phyloP scores from a whole-genome alignment of 2,113 vertebrate genomes.

The Tupaia chinensis region DNA sequence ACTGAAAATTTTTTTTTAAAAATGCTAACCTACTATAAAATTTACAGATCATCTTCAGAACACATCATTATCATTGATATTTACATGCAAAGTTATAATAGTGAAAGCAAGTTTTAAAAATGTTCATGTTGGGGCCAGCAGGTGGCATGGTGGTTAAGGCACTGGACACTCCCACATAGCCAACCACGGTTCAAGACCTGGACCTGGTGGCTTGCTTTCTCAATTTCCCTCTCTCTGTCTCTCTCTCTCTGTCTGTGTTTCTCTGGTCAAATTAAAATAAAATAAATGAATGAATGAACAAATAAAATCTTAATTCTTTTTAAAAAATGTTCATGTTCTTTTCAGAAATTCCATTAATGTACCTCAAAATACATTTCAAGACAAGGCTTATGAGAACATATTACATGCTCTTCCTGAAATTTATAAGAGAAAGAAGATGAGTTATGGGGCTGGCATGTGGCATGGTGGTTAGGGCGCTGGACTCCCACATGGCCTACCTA shows the following conservation, averaged over 20 bases:
- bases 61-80: not conserved
- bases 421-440: not conserved
- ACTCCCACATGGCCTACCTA: too few species aligned
- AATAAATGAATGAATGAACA: too few species aligned
- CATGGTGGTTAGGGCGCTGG: too few species aligned
- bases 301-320: not conserved
- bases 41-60: conserved; percentile 28
- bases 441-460: not conserved
- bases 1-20: too few species aligned
- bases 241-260: too few species aligned
- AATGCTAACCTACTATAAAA: conserved; percentile 20
- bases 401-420: conserved; percentile 32
- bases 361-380: conserved; percentile 41
- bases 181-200: too few species aligned
- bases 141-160: too few species aligned
- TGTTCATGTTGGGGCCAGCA: not conserved
- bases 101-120: conserved; percentile 33
- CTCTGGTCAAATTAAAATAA: too few species aligned
- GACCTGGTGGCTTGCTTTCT: too few species aligned
- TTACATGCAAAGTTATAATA: not conserved
- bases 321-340: conserved; percentile 3
- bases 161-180: too few species aligned
- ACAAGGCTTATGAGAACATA: not conserved
- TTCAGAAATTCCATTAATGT: conserved; percentile 29
- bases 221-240: too few species aligned